Conservation (phyloP, 2,113 vertebrate genomes). For the Rhinoderma darwinii region DNA sequence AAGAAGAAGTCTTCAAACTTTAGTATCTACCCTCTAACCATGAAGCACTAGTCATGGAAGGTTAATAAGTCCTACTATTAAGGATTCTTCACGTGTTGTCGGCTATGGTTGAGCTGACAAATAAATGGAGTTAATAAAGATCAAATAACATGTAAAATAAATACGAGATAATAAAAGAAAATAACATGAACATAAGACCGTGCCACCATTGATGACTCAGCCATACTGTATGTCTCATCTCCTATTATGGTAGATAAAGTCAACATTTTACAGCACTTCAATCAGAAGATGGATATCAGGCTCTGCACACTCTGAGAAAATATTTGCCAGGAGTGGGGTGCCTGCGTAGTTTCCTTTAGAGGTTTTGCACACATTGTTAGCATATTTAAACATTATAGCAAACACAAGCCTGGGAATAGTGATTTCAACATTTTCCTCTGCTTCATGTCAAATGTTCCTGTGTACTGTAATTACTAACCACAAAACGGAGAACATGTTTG, state of each 20-base stretch:
- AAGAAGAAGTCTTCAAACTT: background rate
- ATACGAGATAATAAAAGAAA: background rate
- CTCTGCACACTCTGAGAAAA: background rate
- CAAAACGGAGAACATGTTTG: background rate
- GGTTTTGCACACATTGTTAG: conserved; percentile 10
- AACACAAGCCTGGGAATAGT: background rate
- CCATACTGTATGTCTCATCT: background rate
- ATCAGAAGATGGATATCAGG: background rate
- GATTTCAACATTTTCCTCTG: background rate
- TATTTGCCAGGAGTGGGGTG: background rate
- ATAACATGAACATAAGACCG: background rate
- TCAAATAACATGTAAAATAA: background rate
- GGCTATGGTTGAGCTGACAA: background rate
- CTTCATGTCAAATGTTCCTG: conserved; percentile 15
- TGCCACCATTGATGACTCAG: background rate
- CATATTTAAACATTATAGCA: background rate
- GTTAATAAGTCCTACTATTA: background rate
- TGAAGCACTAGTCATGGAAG: background rate
- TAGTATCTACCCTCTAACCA: background rate
- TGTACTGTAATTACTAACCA: background rate
- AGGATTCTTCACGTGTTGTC: background rate
- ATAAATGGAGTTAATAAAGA: background rate
- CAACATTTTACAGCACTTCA: background rate
- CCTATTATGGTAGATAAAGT: background rate
- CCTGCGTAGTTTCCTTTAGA: background rate